These are phyloP conservation scores for Drosophila ananassae DNA, from an alignment of 1,140 invertebrate genomes.

Conservation along the genomic window DNA sequence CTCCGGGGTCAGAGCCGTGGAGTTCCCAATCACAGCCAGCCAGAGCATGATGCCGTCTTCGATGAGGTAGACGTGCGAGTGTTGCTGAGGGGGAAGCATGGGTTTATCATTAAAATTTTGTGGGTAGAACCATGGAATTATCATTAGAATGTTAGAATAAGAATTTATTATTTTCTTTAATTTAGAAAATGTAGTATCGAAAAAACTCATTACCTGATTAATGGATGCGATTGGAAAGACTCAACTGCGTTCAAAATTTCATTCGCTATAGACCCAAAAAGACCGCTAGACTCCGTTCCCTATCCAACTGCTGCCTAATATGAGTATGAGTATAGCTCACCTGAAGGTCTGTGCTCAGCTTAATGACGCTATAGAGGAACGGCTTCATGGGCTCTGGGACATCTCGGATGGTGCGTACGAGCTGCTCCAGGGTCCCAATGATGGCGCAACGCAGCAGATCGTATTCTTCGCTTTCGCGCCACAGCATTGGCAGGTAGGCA, in stretches of 20 bases:
- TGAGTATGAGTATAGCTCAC: conserved; percentile 28
- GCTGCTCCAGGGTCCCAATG: conserved; percentile 89
- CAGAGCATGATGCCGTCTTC: conserved; percentile 97
- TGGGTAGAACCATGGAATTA: too few species aligned
- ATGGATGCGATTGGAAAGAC: too few species aligned
- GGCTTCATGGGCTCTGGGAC: conserved; percentile 87
- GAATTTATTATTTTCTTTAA: too few species aligned
- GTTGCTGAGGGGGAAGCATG: conserved; percentile 87
- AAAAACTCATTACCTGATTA: too few species aligned
- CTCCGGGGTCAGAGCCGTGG: conserved; percentile 86
- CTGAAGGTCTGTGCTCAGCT: conserved; percentile 91
- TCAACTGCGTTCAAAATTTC: too few species aligned
- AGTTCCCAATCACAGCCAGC: conserved; percentile 92
- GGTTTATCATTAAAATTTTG: too few species aligned
- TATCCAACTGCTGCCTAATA: too few species aligned
- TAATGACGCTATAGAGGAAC: conserved; percentile 91
- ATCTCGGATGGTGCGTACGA: conserved; percentile 87
- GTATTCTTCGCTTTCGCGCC: conserved; percentile 94
- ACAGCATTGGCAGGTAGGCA: conserved; percentile 93
- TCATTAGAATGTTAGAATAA: too few species aligned
- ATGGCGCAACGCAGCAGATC: conserved; percentile 96
- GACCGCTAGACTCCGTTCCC: too few species aligned
- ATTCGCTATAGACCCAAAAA: too few species aligned
- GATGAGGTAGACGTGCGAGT: conserved; percentile 93
- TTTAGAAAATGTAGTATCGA: too few species aligned